Evolutionary conservation across 2,888 invertebrate species (phyloP), one percentile per base, ranked within the genome.

Genomic region (Lasioglossum morio): DNA sequence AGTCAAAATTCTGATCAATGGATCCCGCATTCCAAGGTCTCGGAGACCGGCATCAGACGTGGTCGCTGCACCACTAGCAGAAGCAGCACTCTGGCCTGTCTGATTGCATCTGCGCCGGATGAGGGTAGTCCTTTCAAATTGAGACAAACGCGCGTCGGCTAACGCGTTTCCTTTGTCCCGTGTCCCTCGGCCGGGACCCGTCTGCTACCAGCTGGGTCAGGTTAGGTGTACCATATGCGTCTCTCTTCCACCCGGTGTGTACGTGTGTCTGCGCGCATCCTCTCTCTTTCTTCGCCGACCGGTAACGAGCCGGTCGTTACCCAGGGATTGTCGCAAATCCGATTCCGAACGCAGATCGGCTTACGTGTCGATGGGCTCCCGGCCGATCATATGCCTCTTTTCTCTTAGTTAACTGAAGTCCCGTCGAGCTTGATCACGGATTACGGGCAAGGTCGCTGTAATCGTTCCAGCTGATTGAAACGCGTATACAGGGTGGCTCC

Each of bases 131-230:
- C 66, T 69, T 82, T 75, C 81, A 80, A 89, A 90, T 89, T 84
- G 85, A 88, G 80, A 89, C 75, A 84, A 87, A 85, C 86, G 79
- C 79, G 77, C 76, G 77, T 79, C 79, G 79, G 84, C 73, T 86
- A 84, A 84, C 81, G 84, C 75, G 77, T 85, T 83, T 89, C 81
- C 69, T 83, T 88, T 85, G 82, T 87, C 66, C 48, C 72, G 23
- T 70, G 69, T 81, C 77, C 75, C 37, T 74, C 27, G 60, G 69
- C 23, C 72, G 16, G 76, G 48, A 74, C 72, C 66, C 72, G 19
- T n/a, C 27, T n/a, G 1, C 34, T 30, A 60, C 27, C 60, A 60
- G n/a, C 19, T 10, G 27, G 8, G 23, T 30, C 3, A 30, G 60
- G 60, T 60, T 27, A 30, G 34, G 4, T 53, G 57, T 27, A 27